Evolutionary conservation across 2,797 vertebrate species (phyloP).

Genomic region (Nyctibius grandis): DNA sequence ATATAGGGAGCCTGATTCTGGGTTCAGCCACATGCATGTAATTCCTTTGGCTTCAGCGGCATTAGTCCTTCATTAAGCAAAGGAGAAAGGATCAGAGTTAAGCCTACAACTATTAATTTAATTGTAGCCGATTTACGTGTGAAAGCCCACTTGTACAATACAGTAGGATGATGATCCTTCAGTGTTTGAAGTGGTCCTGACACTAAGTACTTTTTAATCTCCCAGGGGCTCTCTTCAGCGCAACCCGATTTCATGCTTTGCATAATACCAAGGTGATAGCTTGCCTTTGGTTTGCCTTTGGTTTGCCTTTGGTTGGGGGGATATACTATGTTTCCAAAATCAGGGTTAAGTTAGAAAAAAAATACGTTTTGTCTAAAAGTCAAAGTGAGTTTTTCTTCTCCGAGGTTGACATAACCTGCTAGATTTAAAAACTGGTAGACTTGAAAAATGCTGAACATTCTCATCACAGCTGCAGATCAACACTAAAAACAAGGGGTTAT

Average conservation of each 20-base stretch:
- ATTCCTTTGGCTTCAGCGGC: background rate
- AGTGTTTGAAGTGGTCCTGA: background rate
- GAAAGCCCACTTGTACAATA: background rate
- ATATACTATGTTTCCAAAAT: background rate
- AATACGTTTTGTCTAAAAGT: background rate
- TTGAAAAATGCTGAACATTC: background rate
- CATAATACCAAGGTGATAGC: background rate
- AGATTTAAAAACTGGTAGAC: background rate
- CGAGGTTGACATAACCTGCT: background rate
- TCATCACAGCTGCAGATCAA: constrained; percentile 7
- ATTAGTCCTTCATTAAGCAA: background rate
- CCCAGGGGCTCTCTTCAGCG: background rate
- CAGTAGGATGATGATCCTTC: background rate
- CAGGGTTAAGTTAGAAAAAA: background rate
- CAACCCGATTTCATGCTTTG: background rate
- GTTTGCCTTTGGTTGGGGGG: background rate
- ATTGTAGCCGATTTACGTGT: background rate
- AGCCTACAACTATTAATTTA: background rate
- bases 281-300: constrained; percentile 28
- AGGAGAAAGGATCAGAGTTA: background rate
- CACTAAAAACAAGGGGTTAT: constrained; percentile 10
- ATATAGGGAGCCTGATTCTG: background rate
- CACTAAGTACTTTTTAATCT: background rate
- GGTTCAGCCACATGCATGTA: fast-evolving
- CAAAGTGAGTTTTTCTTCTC: background rate